Conservation (phyloP, 1,140 invertebrate species). For the Drosophila sechellia region DNA sequence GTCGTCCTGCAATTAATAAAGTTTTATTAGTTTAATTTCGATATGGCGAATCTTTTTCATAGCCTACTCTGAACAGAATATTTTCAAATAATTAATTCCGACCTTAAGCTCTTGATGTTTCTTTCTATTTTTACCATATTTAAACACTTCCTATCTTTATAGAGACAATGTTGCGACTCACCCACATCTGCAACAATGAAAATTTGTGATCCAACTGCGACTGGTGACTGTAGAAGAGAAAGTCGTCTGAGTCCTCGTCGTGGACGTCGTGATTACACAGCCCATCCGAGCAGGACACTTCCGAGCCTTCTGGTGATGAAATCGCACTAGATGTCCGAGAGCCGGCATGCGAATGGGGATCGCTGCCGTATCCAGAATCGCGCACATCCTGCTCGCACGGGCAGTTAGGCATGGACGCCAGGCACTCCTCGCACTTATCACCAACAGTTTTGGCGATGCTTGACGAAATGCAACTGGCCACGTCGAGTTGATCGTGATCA, state of each 20-base stretch:
- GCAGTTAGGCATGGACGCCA: slow-evolving; percentile 72
- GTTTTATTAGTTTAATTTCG: too few relatives aligned
- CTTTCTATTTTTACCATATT: not conserved
- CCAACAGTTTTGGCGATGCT: slow-evolving; percentile 31
- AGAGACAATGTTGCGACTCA: slow-evolving; percentile 43
- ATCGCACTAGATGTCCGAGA: slow-evolving; percentile 88
- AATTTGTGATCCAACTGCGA: slow-evolving; percentile 61
- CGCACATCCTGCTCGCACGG: slow-evolving; percentile 86
- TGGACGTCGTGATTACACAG: slow-evolving; percentile 90
- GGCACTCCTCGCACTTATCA: slow-evolving; percentile 64
- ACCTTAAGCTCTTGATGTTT: not conserved
- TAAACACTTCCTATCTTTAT: not conserved
- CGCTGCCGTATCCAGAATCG: slow-evolving; percentile 93
- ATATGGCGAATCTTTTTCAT: too few relatives aligned
- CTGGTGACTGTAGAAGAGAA: slow-evolving; percentile 42
- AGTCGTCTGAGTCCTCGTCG: slow-evolving; percentile 55
- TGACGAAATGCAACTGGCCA: slow-evolving; percentile 42
- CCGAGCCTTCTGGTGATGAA: slow-evolving; percentile 91
- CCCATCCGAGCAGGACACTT: slow-evolving; percentile 93
- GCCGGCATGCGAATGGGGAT: slow-evolving; percentile 86
- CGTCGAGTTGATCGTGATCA: slow-evolving; percentile 44
- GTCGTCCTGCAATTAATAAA: slow-evolving; percentile 43
- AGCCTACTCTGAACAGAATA: too few relatives aligned
- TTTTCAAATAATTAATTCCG: not conserved
- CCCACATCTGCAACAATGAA: slow-evolving; percentile 84